Percentiles rank a stretch among this genome's conserved stretches.
phyloP scores from a whole-genome alignment of 23 tunicate genomes.

The Halocynthia aurantium region DNA sequence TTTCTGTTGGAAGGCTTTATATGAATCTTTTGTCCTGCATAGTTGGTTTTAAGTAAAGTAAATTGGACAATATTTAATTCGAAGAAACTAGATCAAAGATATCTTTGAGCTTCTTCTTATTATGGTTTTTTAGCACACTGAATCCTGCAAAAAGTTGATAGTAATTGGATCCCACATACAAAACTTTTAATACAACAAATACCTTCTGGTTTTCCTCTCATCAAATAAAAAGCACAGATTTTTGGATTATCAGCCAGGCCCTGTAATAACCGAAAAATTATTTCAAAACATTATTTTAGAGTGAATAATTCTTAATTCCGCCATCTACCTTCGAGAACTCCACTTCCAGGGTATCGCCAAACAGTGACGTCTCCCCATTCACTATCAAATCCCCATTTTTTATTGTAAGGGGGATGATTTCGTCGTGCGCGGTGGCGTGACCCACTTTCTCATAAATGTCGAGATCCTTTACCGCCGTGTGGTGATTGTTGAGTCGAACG shows the following conservation, averaged over 20 bases:
- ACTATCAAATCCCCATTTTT: slow-evolving; percentile 77
- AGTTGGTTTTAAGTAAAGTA: too few relatives aligned
- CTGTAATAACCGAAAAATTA: slow-evolving; percentile 10
- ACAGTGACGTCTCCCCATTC: slow-evolving; percentile 55
- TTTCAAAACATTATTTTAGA: background rate
- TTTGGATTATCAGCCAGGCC: slow-evolving; percentile 88
- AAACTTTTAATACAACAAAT: background rate
- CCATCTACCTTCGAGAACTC: slow-evolving; percentile 63
- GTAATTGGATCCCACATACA: too few relatives aligned
- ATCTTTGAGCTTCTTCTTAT: too few relatives aligned
- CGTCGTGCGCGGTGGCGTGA: slow-evolving; percentile 82
- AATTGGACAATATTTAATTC: too few relatives aligned
- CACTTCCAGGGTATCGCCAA: slow-evolving; percentile 46
- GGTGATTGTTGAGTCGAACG: slow-evolving; percentile 74
- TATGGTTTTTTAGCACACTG: too few relatives aligned
- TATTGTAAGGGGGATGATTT: slow-evolving; percentile 55
- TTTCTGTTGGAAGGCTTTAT: too few relatives aligned
- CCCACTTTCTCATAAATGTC: slow-evolving; percentile 80
- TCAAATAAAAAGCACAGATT: slow-evolving; percentile 85
- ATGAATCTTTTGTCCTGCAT: too few relatives aligned
- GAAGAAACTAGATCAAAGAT: too few relatives aligned
- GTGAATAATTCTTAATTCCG: background rate
- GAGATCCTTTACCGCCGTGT: slow-evolving; percentile 40
- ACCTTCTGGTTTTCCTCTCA: slow-evolving; percentile 74
- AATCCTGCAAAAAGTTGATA: too few relatives aligned